Percentiles rank a stretch among this genome's conserved stretches.
phyloP scores from a whole-genome alignment of 1,140 invertebrate genomes.

The Caenorhabditis latens region DNA sequence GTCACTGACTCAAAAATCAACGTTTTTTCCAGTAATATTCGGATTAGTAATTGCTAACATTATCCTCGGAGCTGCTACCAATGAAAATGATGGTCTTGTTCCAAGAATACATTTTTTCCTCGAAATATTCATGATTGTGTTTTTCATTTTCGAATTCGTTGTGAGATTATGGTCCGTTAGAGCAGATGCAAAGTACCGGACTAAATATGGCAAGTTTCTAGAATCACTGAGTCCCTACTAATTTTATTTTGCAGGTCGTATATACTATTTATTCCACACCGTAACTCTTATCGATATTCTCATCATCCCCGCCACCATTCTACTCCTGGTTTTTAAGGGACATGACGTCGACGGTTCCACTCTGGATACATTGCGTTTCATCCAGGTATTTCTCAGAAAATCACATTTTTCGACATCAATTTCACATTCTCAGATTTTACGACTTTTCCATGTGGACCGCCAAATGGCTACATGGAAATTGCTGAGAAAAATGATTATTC shows the following conservation, averaged over 20 bases:
- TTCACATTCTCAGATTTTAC: slow-evolving; percentile 64
- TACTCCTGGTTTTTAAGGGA: slow-evolving; percentile 58
- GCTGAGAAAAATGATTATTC: slow-evolving; percentile 69
- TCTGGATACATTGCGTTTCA: slow-evolving; percentile 66
- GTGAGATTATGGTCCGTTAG: slow-evolving; percentile 67
- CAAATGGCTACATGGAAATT: slow-evolving; percentile 73
- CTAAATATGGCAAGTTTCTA: background rate
- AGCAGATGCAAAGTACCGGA: slow-evolving; percentile 66
- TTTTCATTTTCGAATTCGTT: slow-evolving; percentile 67
- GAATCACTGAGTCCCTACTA: background rate
- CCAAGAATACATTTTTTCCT: slow-evolving; percentile 56
- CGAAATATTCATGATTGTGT: slow-evolving; percentile 66
- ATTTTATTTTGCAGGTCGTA: slow-evolving; percentile 59
- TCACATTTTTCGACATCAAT: background rate
- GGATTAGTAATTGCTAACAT: slow-evolving; percentile 25
- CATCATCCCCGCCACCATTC: slow-evolving; percentile 65
- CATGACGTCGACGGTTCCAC: slow-evolving; percentile 54
- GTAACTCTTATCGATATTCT: slow-evolving; percentile 68
- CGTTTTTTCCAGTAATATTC: slow-evolving; percentile 27
- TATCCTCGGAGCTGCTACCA: slow-evolving; percentile 36
- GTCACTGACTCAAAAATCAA: background rate
- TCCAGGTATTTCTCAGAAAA: slow-evolving; percentile 37
- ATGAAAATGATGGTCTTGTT: slow-evolving; percentile 28
- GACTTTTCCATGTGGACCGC: slow-evolving; percentile 69
- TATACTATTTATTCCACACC: slow-evolving; percentile 60